phyloP scores from a whole-genome alignment of 2,113 vertebrate genomes.

The Lycocorax pyrrhopterus region DNA sequence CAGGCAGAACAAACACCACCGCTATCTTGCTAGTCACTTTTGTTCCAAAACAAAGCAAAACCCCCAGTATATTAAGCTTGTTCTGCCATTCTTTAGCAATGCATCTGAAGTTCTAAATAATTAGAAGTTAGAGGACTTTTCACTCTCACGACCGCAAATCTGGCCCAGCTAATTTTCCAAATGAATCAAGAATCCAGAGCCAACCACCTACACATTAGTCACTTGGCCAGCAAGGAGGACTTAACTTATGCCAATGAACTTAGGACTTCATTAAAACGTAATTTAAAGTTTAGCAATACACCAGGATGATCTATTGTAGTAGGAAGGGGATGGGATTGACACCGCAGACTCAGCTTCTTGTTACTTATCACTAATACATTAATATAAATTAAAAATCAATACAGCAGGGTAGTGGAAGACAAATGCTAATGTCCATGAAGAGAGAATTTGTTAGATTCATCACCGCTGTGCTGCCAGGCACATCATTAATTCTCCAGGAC shows the following conservation, averaged over 20 bases:
- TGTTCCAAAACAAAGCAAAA: background rate
- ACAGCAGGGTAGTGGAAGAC: background rate
- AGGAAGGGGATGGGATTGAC: background rate
- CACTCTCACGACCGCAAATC: background rate
- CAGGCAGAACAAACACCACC: background rate
- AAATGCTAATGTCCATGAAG: background rate
- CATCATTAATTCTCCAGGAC: background rate
- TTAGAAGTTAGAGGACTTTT: background rate
- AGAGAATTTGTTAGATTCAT: background rate
- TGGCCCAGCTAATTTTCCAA: background rate
- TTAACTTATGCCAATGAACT: background rate
- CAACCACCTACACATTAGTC: background rate
- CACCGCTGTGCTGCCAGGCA: background rate
- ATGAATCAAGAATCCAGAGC: background rate
- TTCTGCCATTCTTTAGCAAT: background rate
- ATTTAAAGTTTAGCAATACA: background rate
- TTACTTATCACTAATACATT: background rate
- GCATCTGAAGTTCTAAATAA: background rate
- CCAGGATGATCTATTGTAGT: background rate
- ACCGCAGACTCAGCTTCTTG: background rate
- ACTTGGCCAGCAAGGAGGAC: background rate
- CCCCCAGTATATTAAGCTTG: background rate
- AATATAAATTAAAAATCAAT: conserved; percentile 6
- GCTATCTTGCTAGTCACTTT: background rate
- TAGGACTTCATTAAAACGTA: background rate